A percentile compares a stretch with the other conserved stretches of the same genome.
Evolutionary conservation across 2,113 vertebrate species (phyloP).

Genomic region (Apaloderma vittatum): DNA sequence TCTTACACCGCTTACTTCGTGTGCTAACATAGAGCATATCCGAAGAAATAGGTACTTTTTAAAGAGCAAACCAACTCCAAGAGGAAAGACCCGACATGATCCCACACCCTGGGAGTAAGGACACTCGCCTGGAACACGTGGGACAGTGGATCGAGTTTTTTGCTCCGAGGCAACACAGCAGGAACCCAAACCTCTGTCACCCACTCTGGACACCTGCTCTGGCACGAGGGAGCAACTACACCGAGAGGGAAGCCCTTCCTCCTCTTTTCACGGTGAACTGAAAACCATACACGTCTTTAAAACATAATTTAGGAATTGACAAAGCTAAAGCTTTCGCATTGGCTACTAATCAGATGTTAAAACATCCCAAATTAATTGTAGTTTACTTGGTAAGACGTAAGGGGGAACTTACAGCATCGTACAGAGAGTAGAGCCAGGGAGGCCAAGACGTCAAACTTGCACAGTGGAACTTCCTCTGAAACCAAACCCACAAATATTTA

Average conservation of each 20-base stretch:
- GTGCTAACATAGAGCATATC: background rate
- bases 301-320: background rate
- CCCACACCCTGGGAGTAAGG: background rate
- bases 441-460: conserved; percentile 97
- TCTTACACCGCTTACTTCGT: background rate
- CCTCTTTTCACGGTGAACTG: background rate
- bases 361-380: background rate
- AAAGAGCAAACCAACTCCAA: background rate
- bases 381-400: background rate
- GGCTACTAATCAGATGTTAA: background rate
- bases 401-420: conserved; percentile 91
- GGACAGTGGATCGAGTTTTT: background rate
- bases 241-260: background rate
- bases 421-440: conserved; percentile 94
- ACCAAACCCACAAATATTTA: conserved; percentile 36
- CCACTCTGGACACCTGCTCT: background rate
- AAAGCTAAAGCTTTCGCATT: background rate
- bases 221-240: accelerated
- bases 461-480: conserved; percentile 93
- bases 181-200: background rate
- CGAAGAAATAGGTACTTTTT: background rate
- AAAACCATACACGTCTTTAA: background rate
- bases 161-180: background rate
- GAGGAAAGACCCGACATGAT: background rate
- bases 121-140: background rate